phyloP scores from a whole-genome alignment of 2,888 invertebrate genomes.

The Pseudococcus viburni region DNA sequence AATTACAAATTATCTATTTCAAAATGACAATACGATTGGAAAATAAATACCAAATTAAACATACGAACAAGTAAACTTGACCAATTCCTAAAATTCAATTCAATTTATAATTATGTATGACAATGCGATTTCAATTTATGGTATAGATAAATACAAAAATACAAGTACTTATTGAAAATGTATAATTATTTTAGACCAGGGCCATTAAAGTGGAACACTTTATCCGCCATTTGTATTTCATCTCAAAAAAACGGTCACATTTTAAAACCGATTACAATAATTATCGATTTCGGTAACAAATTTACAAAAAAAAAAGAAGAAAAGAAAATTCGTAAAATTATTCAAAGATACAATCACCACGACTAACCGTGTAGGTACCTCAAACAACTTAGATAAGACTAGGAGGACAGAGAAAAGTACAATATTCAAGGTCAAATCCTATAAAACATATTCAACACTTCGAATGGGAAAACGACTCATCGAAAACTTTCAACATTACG shows the following conservation, averaged over 20 bases:
- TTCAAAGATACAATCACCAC: not conserved
- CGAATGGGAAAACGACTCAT: not conserved
- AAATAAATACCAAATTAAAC: slow-evolving; percentile 7
- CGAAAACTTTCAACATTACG: not conserved
- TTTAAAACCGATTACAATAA: not conserved
- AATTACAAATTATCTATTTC: slow-evolving; percentile 37
- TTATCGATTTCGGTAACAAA: slow-evolving; percentile 35
- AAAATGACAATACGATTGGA: slow-evolving; percentile 41
- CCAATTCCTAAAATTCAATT: not conserved
- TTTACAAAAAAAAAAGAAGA: not conserved
- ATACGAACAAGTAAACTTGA: not conserved
- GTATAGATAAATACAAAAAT: not conserved
- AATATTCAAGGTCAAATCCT: not conserved
- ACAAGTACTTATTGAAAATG: not conserved
- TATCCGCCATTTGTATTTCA: not conserved
- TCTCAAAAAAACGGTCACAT: not conserved
- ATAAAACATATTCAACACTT: not conserved
- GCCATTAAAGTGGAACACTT: not conserved
- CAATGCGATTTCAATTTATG: not conserved
- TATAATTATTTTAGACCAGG: not conserved
- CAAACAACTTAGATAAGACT: slow-evolving; percentile 12
- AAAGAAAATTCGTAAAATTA: not conserved
- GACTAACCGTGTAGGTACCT: not conserved
- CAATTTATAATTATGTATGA: not conserved
- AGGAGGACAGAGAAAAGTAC: not conserved